These are phyloP conservation scores for Parotocinclus haroldoi DNA, from an alignment of 2,797 vertebrate genomes.

Conservation along the genomic window DNA sequence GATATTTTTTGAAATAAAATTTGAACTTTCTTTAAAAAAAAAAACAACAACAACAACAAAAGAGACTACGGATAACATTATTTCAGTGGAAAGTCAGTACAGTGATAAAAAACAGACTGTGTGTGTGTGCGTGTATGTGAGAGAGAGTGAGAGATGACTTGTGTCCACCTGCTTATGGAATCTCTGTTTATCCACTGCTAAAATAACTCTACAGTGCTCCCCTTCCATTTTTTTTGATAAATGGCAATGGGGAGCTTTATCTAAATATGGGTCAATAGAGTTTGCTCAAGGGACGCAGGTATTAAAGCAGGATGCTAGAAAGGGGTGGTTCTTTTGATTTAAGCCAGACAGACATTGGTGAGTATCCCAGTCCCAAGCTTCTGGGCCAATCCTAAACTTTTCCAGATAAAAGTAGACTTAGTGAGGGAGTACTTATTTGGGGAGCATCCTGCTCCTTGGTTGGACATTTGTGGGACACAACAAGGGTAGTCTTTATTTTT, in stretches of 20 bases:
- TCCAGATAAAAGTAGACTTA: constrained; percentile 40
- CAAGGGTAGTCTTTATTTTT: constrained; percentile 15
- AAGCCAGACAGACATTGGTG: constrained; percentile 62
- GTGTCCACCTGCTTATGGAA: constrained; percentile 55
- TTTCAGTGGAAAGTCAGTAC: too few species aligned
- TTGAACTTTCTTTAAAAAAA: too few species aligned
- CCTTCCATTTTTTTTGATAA: constrained; percentile 47
- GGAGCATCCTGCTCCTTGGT: constrained; percentile 26
- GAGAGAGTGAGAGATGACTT: constrained; percentile 11
- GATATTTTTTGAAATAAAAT: too few species aligned
- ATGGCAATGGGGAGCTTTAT: constrained; percentile 59
- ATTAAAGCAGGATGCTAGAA: constrained; percentile 55
- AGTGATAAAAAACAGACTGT: not conserved
- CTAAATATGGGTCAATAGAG: constrained; percentile 66
- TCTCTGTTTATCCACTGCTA: constrained; percentile 61
- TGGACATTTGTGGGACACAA: constrained; percentile 38
- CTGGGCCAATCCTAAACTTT: constrained; percentile 64
- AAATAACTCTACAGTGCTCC: constrained; percentile 60
- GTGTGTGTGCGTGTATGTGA: constrained; percentile 14
- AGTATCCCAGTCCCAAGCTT: constrained; percentile 36
- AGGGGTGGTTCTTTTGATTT: constrained; percentile 41
- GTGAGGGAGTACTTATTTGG: constrained; percentile 60
- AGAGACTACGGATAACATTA: too few species aligned
- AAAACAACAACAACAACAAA: too few species aligned
- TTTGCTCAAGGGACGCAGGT: constrained; percentile 41